These are phyloP conservation scores for Nematostella vectensis DNA, from an alignment of 92 coral and sea anemone genomes.

Conservation along the genomic window DNA sequence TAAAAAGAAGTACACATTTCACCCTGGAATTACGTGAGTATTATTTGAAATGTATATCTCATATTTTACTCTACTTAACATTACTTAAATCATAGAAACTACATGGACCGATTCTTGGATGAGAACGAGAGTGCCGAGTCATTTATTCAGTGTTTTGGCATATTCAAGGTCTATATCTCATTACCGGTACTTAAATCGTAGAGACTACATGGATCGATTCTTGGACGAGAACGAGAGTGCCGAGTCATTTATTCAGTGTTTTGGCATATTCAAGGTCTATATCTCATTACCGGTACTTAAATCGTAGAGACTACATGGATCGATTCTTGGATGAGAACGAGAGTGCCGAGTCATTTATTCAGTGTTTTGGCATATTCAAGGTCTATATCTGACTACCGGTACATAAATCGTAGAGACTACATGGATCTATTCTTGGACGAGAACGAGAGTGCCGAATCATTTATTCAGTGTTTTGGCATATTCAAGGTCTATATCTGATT, in stretches of 20 bases:
- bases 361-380: no score
- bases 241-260: no score
- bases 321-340: slow-evolving; percentile 95
- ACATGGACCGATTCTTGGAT: slow-evolving; percentile 97
- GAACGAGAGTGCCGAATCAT: slow-evolving; percentile 95
- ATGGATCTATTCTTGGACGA: slow-evolving; percentile 97
- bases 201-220: slow-evolving; percentile 98
- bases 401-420: slow-evolving; percentile 95
- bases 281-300: no score
- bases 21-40: slow-evolving; percentile 99
- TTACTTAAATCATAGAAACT: slow-evolving; percentile 64
- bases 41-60: no score
- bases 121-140: slow-evolving; percentile 99
- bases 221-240: slow-evolving; percentile 98
- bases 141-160: no score
- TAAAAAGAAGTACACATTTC: slow-evolving; percentile 93
- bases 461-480: no score
- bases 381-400: no score
- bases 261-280: not conserved
- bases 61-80: no score
- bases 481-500: no score
- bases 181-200: no score
- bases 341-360: slow-evolving; percentile 99
- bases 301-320: slow-evolving; percentile 91
- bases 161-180: no score